These are phyloP conservation scores for Apocheima hispidaria DNA, from an alignment of 2,888 invertebrate species.

Conservation along the genomic window DNA sequence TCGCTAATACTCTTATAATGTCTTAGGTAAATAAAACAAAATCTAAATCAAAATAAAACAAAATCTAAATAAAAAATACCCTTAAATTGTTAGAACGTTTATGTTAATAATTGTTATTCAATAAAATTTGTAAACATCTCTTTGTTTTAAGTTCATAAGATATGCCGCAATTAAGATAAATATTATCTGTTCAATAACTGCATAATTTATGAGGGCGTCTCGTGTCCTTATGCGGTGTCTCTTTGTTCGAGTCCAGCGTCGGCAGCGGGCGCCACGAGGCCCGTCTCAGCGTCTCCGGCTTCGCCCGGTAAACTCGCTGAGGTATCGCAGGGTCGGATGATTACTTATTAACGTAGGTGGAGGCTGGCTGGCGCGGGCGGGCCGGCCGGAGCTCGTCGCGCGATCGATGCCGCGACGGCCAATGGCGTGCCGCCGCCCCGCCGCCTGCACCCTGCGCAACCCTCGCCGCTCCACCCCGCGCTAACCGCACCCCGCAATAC, in stretches of 20 bases:
- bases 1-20: no score
- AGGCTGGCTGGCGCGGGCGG: slow-evolving; percentile 83
- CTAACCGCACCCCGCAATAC: slow-evolving; percentile 75
- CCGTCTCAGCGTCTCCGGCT: slow-evolving; percentile 80
- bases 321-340: slow-evolving; percentile 84
- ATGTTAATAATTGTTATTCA: neutral
- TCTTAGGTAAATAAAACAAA: no score
- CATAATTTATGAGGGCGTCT: slow-evolving; percentile 80
- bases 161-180: neutral
- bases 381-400: slow-evolving; percentile 77
- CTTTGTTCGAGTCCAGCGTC: slow-evolving; percentile 81
- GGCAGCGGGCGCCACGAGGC: slow-evolving; percentile 80
- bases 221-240: slow-evolving; percentile 68
- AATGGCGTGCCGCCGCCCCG: slow-evolving; percentile 82
- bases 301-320: slow-evolving; percentile 83
- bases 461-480: slow-evolving; percentile 69
- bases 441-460: slow-evolving; percentile 75
- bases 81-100: no score
- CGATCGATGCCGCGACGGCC: slow-evolving; percentile 85
- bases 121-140: neutral
- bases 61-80: no score
- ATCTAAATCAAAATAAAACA: no score
- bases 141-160: neutral
- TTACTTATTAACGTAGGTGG: slow-evolving; percentile 87
- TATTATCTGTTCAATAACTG: slow-evolving; percentile 71